Base-by-base conservation (phyloP, 1,140 invertebrate species). In the Contarinia nasturtii region DNA sequence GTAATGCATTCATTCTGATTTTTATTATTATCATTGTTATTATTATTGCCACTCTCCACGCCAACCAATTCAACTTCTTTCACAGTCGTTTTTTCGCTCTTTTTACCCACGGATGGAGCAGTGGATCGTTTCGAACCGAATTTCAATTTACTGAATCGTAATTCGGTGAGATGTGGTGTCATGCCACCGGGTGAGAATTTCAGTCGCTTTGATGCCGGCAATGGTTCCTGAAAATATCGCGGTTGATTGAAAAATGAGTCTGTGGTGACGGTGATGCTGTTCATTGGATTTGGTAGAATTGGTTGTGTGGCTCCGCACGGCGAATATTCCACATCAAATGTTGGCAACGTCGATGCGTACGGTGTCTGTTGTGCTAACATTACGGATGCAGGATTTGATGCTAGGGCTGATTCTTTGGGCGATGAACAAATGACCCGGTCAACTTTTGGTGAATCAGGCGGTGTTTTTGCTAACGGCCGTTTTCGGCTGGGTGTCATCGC, bases 171-270 rank as follows among this genome's bases (percentile, higher is more conserved):
- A 19, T 33, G 15, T 10, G 18, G 46, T 33, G 44, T 52, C 36
- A 17, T 5, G 10, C 27, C 27, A 22, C 27, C 42, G 15, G 20
- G 46, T 38, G 45, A 49, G 42, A n/a, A 11, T 44, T 40, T 48
- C 33, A 19, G 40, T 2, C 7, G 33, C 7, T 50, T 48, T 5
- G 34, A 37, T 19, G 45, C 33, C 18, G 45, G 45, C 11, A 19
- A 33, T 19, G 22, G 40, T 2, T 46, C 40, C 33, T 45, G 46
- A 36, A 54, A 44, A 44, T 63, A 63, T 44, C 60, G 54, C 2
- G 60, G 60, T 49, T 63, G 60, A 48, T 61, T 57, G 40, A 63
- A 63, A 51, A 63, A 63, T 36, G 55, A 57, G 50, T 63, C 60
- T 21, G 57, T 58, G 12, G 63, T 38, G 17, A 60, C 60, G 2